These are phyloP conservation scores for Eidolon helvum DNA, from an alignment of 2,113 vertebrate species.

Conservation along the genomic window DNA sequence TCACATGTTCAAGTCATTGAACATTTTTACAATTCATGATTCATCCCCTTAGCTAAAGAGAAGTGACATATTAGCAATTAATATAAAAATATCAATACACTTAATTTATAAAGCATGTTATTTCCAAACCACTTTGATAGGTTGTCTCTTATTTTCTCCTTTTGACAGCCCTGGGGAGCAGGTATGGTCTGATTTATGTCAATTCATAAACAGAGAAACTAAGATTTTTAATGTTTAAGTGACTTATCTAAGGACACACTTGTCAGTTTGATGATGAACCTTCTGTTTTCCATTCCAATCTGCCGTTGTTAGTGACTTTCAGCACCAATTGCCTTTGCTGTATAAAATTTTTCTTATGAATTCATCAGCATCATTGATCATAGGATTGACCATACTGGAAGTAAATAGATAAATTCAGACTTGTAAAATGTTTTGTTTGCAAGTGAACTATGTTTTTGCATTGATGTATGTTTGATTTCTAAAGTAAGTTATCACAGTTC, in stretches of 20 bases:
- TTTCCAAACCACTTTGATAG: constrained; percentile 6
- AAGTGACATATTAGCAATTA: not conserved
- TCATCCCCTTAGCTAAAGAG: not conserved
- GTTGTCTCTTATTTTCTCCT: not conserved
- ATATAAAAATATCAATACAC: not conserved
- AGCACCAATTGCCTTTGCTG: not conserved
- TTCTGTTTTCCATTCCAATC: not conserved
- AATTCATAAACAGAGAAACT: not conserved
- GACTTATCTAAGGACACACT: not conserved
- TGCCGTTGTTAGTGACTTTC: not conserved
- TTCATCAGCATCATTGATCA: not conserved
- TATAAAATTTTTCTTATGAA: not conserved
- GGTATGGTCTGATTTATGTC: not conserved
- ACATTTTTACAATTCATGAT: not conserved
- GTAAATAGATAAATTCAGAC: not conserved
- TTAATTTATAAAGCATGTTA: not conserved
- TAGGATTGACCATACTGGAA: not conserved
- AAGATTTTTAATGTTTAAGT: not conserved
- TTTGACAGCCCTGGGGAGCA: not conserved
- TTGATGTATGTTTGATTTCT: not conserved
- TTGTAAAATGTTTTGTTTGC: not conserved
- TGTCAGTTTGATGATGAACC: not conserved
- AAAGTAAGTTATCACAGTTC: not conserved
- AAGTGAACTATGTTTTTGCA: not conserved
- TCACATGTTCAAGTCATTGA: not conserved